Base-by-base conservation (phyloP, 2,888 invertebrate genomes). In the Busseola fusca region DNA sequence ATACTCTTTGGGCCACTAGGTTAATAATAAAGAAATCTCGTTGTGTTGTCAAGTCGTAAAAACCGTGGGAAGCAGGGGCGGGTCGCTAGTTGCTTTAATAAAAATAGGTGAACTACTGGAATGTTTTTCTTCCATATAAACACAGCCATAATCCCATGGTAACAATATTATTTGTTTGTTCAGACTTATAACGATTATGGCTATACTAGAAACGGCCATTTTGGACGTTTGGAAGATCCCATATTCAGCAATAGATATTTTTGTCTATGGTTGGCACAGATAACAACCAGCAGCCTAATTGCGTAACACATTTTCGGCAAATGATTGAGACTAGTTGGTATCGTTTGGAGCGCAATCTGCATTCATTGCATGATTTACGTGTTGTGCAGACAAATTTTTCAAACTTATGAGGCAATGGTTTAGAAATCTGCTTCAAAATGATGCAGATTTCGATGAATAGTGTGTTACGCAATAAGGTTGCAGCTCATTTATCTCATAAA, bases 241-340 rank as follows among this genome's bases (percentile, higher is more conserved):
- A 27, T 63, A 54, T 60, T 64, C 52, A 58, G 48, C 72, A 54
- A 58, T 59, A 50, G 40, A 59, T 62, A n/a, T 71, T 63, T 59
- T 66, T 6, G 54, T 64, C 34, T 71, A 64, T 59, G 40, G 45
- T 37, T 16, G 34, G 34, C 9, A 9, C n/a, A 7, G 16, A 37
- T 14, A 25, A 52, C 25, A 52, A n/a, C 9, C 18, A 18, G n/a
- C n/a, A n/a, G n/a, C n/a, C n/a, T n/a, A n/a, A n/a, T n/a, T n/a
- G n/a, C n/a, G n/a, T n/a, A n/a, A n/a, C n/a, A n/a, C n/a, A n/a
- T n/a, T n/a, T n/a, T n/a, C n/a, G n/a, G n/a, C n/a, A n/a, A n/a
- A n/a, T n/a, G n/a, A n/a, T n/a, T n/a, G n/a, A n/a, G n/a, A n/a
- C n/a, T n/a, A n/a, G n/a, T n/a, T n/a, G n/a, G n/a, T n/a, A n/a